phyloP scores from a whole-genome alignment of 2,888 invertebrate species.

The Andrena dorsata region DNA sequence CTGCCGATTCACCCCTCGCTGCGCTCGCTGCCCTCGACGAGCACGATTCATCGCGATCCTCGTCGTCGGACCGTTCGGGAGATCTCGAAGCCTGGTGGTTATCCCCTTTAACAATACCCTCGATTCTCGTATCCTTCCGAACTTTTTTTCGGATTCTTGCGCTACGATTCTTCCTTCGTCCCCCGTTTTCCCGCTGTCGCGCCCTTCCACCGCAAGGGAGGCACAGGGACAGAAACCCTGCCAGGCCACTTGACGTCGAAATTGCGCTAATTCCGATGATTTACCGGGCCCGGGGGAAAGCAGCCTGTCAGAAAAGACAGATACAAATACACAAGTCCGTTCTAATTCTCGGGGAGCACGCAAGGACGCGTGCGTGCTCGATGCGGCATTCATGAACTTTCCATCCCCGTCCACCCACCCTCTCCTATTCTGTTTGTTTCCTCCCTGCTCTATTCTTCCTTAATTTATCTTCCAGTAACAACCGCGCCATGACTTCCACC shows the following conservation, averaged over 20 bases:
- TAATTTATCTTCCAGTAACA: conserved; percentile 64
- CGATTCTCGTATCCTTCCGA: neutral
- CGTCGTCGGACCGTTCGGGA: neutral
- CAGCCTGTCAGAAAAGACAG: conserved; percentile 63
- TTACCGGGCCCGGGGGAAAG: conserved; percentile 47
- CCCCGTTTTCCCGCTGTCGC: conserved; percentile 36
- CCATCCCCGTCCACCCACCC: conserved; percentile 31
- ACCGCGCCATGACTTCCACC: conserved; percentile 49
- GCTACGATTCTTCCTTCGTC: conserved; percentile 16
- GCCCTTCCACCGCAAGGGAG: conserved; percentile 26
- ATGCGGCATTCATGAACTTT: conserved; percentile 50
- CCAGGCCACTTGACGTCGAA: conserved; percentile 56
- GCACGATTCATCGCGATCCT: conserved; percentile 22
- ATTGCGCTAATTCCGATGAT: conserved; percentile 69
- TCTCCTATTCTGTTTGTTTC: conserved; percentile 34
- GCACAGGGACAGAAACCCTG: conserved; percentile 40
- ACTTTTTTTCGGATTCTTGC: too few species aligned
- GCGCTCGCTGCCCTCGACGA: neutral
- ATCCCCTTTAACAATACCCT: neutral
- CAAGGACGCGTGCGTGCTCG: conserved; percentile 63
- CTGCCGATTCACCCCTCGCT: neutral
- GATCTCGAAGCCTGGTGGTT: conserved; percentile 8
- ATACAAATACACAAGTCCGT: conserved; percentile 65
- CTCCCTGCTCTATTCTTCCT: conserved; percentile 43
- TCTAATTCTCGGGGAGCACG: conserved; percentile 66